Conservation (phyloP, 2,113 vertebrate genomes). For the Camelus bactrianus region DNA sequence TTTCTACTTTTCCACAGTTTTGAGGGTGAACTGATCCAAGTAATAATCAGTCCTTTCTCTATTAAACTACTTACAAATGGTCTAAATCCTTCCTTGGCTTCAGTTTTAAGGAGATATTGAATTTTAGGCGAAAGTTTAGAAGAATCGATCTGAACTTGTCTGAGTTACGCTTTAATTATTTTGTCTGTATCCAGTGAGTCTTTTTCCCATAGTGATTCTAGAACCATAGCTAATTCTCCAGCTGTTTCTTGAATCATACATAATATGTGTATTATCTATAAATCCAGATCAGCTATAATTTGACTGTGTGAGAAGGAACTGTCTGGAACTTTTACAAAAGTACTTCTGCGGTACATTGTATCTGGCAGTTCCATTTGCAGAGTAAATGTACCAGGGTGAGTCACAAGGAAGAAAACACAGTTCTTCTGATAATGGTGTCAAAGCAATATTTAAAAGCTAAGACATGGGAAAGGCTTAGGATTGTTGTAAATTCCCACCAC, state of each 20-base stretch:
- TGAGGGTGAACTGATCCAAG: neutral
- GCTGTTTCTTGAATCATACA: neutral
- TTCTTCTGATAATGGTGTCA: neutral
- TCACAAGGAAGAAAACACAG: neutral
- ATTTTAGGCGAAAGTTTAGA: constrained; percentile 11
- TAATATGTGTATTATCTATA: neutral
- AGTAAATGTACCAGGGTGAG: neutral
- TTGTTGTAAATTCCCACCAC: neutral
- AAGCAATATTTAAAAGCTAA: constrained; percentile 11
- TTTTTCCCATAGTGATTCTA: neutral
- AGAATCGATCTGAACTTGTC: constrained; percentile 8
- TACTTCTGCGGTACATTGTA: neutral
- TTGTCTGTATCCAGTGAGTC: neutral
- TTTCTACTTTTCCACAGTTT: neutral
- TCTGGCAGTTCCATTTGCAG: neutral
- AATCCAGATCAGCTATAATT: neutral
- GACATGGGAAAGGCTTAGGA: neutral
- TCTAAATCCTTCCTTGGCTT: constrained; percentile 37
- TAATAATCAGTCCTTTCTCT: constrained; percentile 37
- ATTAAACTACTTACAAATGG: neutral
- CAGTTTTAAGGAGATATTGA: neutral
- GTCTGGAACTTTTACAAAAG: neutral
- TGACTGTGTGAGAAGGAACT: neutral
- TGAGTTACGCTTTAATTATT: neutral
- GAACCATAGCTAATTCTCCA: neutral